Conservation (phyloP, 2,113 vertebrate genomes). For the Ameiurus melas region DNA sequence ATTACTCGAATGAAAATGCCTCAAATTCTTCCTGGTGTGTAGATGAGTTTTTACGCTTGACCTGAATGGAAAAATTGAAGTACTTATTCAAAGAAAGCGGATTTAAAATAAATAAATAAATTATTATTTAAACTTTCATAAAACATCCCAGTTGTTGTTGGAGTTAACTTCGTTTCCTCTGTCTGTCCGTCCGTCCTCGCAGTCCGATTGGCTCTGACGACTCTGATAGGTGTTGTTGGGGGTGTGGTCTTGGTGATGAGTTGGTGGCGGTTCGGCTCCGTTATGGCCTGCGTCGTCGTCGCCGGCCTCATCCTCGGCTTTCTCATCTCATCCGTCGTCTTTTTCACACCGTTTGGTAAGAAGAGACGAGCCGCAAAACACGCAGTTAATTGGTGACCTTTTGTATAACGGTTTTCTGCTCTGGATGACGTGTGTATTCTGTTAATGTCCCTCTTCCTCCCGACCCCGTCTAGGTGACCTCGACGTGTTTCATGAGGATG, state of each 20-base stretch:
- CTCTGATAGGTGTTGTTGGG: conserved; percentile 76
- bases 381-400: background rate
- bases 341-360: conserved; percentile 91
- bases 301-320: conserved; percentile 86
- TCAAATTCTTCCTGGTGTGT: background rate
- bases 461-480: conserved; percentile 76
- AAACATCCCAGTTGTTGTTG: background rate
- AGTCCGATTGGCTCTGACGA: conserved; percentile 81
- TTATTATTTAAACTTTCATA: background rate
- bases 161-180: background rate
- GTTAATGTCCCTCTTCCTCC: background rate
- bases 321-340: conserved; percentile 72
- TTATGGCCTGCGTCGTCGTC: conserved; percentile 77
- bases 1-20: background rate
- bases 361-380: background rate
- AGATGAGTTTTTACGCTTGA: background rate
- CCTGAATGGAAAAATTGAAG: background rate
- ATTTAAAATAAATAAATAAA: background rate
- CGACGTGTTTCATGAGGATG: conserved; percentile 76
- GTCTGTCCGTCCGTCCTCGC: conserved; percentile 25
- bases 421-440: background rate
- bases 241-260: conserved; percentile 80
- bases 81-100: background rate
- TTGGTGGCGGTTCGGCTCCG: conserved; percentile 91
- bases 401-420: background rate